These are phyloP conservation scores for Olivierus martensii DNA, from an alignment of 1,140 invertebrate genomes.

Conservation along the genomic window DNA sequence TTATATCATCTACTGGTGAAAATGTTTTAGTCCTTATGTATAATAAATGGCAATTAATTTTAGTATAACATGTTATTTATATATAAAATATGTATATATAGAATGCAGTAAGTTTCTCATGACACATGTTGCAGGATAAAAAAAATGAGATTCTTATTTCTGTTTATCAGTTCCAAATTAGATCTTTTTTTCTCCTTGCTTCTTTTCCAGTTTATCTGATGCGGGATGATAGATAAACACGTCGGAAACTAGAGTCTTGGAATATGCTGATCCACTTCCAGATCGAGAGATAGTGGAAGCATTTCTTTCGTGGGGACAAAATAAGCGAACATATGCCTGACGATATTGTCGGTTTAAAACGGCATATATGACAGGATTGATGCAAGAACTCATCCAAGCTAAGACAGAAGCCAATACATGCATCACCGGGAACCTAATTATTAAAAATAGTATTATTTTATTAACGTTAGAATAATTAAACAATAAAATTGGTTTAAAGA, in stretches of 20 bases:
- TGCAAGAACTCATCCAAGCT: slow-evolving; percentile 40
- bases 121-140: no score
- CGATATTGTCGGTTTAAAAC: slow-evolving; percentile 77
- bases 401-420: slow-evolving; percentile 41
- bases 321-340: slow-evolving; percentile 46
- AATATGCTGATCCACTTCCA: slow-evolving; percentile 6
- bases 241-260: slow-evolving; percentile 12
- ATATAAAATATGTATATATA: no score
- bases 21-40: no score
- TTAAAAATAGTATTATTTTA: background rate
- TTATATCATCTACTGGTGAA: no score
- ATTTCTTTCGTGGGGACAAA: slow-evolving; percentile 5
- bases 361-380: slow-evolving; percentile 51
- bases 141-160: no score
- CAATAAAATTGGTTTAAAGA: background rate
- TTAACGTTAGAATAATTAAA: background rate
- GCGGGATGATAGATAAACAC: slow-evolving; percentile 9
- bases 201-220: no score
- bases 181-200: no score
- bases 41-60: no score
- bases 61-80: no score
- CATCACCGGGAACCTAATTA: slow-evolving; percentile 49
- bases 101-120: no score
- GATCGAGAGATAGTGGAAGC: background rate
- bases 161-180: no score